These are phyloP conservation scores for Pyrocephalus nanus DNA, from an alignment of 2,797 vertebrate species.

Conservation along the genomic window DNA sequence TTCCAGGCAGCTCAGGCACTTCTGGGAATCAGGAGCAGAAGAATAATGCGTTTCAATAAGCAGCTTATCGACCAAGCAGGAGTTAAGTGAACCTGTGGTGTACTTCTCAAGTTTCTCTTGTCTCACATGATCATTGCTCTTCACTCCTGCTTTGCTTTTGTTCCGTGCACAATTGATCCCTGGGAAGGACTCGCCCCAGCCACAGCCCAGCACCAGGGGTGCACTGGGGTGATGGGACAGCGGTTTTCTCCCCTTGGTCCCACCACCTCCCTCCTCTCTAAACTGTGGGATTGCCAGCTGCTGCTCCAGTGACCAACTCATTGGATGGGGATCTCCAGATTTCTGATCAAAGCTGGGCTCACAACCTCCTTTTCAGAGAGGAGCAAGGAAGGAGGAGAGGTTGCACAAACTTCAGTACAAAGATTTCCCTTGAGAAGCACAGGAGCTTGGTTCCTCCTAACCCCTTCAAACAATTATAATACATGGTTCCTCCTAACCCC, in stretches of 20 bases:
- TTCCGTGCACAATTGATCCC: conserved; percentile 19
- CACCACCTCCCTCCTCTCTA: background rate
- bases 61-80: conserved; percentile 46
- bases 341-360: background rate
- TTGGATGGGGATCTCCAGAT: background rate
- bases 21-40: conserved; percentile 53
- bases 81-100: conserved; percentile 56
- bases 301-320: accelerated
- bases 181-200: background rate
- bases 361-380: background rate
- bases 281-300: accelerated
- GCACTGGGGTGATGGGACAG: background rate
- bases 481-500: background rate
- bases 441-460: background rate
- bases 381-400: background rate
- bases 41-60: conserved; percentile 63
- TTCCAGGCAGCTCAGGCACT: conserved; percentile 26
- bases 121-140: background rate
- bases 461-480: background rate
- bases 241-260: background rate
- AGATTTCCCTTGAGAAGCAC: background rate
- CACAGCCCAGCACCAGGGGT: background rate
- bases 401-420: background rate
- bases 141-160: conserved; percentile 16
- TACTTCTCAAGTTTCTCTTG: conserved; percentile 34